Evolutionary conservation across 2,113 vertebrate species (phyloP), one percentile per base, ranked within the genome.

Genomic region (Chionis minor): DNA sequence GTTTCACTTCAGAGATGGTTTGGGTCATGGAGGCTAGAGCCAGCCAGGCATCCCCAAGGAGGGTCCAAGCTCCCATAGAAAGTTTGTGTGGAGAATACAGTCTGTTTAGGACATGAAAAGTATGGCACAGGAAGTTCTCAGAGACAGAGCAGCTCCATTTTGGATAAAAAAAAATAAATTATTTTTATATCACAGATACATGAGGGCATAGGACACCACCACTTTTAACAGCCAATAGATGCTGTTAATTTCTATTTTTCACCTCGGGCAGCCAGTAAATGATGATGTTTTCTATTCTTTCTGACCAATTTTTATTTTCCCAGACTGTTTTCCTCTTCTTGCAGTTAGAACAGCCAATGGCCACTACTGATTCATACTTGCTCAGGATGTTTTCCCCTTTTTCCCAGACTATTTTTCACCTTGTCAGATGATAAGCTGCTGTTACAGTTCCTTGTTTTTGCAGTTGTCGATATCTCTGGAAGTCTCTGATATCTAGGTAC

Each of bases 11-110:
- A 69, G 58, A 51, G 21, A 30, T 47, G 9, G 21, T 71, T 33
- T 66, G 33, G 0, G 0, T 81, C 51, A 38, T 1, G 1, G 33
- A 21, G 47, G 32, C 1, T 27, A 7, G 33, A 35, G 8, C 49
- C 80, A 71, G 52, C 3, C 9, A 82, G 38, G 32, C 28, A 27
- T 6, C 6, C 42, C 18, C 47, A 54, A 28, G 6, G 40, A 44
- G 15, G 4, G 7, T 44, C 47, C n/a, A 35, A 54, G 67, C 28
- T 21, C 27, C 69, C 32, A n/a, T 0, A 66, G 35, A 32, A 66
- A 47, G 15, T 45, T 72, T 2, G 1, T 18, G 17, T 22, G 38
- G 14, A 26, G 8, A 67, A 79, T 49, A 72, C 52, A 81, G 0
- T 9, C 10, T 58, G 3, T 58, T 49, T 49, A 75, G 52, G 52